phyloP scores from a whole-genome alignment of 2,113 vertebrate species.

The Phaethon lepturus region DNA sequence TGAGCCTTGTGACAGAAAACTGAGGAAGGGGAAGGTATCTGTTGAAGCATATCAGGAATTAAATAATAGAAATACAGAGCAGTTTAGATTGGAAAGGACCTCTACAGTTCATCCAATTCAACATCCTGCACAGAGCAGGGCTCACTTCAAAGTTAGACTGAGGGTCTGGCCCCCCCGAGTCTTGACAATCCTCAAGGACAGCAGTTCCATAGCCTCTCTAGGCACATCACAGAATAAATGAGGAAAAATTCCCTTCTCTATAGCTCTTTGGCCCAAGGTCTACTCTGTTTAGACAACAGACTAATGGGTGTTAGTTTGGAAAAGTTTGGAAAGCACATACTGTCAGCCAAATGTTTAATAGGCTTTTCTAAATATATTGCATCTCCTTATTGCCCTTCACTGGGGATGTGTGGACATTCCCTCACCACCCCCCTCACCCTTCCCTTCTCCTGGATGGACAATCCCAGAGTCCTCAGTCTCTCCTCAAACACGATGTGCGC shows the following conservation, averaged over 20 bases:
- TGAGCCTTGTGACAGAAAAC: neutral
- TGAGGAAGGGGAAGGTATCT: neutral
- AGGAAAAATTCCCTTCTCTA: neutral
- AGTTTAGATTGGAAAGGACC: neutral
- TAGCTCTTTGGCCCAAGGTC: neutral
- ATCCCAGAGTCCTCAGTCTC: neutral
- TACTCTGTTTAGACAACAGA: neutral
- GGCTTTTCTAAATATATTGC: neutral
- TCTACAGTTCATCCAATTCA: neutral
- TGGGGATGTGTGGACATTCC: accelerated
- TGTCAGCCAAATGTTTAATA: neutral
- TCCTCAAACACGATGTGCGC: neutral
- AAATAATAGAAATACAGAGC: neutral
- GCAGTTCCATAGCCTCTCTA: neutral
- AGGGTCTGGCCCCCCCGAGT: no score
- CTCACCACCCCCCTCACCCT: neutral
- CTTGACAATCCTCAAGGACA: neutral
- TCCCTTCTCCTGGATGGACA: neutral
- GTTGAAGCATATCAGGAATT: neutral
- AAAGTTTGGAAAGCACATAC: neutral
- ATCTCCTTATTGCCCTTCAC: neutral
- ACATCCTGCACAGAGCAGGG: neutral
- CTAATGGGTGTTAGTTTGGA: accelerated
- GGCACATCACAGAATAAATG: neutral
- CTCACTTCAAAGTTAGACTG: neutral